Evolutionary conservation across 2,888 invertebrate species (phyloP), one percentile per base, ranked within the genome.

Genomic region (Luffia ferchaultella): DNA sequence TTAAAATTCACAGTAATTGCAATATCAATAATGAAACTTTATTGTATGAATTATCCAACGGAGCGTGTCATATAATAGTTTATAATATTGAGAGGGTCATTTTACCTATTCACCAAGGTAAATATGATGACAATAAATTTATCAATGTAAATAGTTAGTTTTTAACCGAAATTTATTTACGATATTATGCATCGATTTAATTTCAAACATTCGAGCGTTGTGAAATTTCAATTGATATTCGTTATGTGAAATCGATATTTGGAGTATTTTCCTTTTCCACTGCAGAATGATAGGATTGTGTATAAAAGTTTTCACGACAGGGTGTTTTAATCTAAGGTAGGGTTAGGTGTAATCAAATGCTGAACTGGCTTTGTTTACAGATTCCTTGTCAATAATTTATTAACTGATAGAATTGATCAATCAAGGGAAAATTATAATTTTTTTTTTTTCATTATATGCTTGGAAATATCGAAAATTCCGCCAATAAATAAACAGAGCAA

Each of bases 81-180:
- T n/a, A n/a, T n/a, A n/a, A n/a, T n/a, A n/a, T n/a, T n/a, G n/a
- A n/a, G n/a, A n/a, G n/a, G n/a, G n/a, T n/a, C n/a, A n/a, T n/a
- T n/a, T n/a, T n/a, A n/a, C 43, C 42, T 67, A 67, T 65, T 80
- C 79, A 79, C 82, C 80, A 79, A 52, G 55, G 60, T 68, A 65
- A 64, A 67, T 66, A 76, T 79, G 82, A 80, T 80, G 82, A 82
- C 79, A 79, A 79, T 80, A 82, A 82, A 70, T 76, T n/a, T 77
- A 78, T 77, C 76, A 75, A 61, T 82, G 78, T 80, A 80, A 61
- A 78, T 77, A 79, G 68, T 67, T 75, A 77, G 73, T 65, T 73
- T 69, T 7, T 30, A 30, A 30, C 30, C 30, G 3, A 30, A 30
- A 30, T 30, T 30, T 30, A 3, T 30, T 30, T 30, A 30, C n/a